Base-by-base conservation (phyloP, 2,797 vertebrate species). In the Paedocypris micromegethes region DNA sequence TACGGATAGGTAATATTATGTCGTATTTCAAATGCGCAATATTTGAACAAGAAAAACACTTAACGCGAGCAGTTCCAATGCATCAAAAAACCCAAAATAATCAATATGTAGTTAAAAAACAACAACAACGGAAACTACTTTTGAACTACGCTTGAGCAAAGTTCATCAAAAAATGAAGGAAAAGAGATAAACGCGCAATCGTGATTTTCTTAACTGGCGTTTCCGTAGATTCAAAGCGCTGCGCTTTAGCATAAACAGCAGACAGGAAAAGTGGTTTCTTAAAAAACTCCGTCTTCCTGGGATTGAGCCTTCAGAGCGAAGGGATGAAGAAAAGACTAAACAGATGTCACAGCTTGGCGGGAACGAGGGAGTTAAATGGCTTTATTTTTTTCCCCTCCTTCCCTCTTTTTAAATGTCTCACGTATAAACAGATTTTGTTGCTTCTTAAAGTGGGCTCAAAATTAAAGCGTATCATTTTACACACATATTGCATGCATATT, bases 381-480 rank as follows among this genome's bases (percentile, higher is more conserved):
- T 87, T 87, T 84, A 78, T 81, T 81, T 77, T 73, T 64, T 73
- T 54, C 76, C 63, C 23, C 23, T 23, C 23, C 23, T 23, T 70
- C 75, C 68, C n/a, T 83, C 77, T 85, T 85, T 87, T 87, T 83
- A 86, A 89, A 89, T 84, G 88, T 88, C 87, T 89, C 80, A 82
- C 86, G 83, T 86, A 89, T 90, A 89, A 91, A 91, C 88, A 89
- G 88, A 90, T 91, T 91, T 89, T 90, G 92, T 94, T 93, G 92
- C 92, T 92, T 92, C 92, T 93, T 90, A 93, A 94, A 93, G 92
- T 93, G 92, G 94, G 92, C 92, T 94, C 90, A 89, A 90, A 93
- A 94, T 95, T 92, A 95, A 94, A 94, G 92, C 91, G 80, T 95
- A 98, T 98, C 95, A 79, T 92, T 94, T 98, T 98, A 95, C 95